phyloP scores from a whole-genome alignment of 2,113 vertebrate species.

The Pagrus major region DNA sequence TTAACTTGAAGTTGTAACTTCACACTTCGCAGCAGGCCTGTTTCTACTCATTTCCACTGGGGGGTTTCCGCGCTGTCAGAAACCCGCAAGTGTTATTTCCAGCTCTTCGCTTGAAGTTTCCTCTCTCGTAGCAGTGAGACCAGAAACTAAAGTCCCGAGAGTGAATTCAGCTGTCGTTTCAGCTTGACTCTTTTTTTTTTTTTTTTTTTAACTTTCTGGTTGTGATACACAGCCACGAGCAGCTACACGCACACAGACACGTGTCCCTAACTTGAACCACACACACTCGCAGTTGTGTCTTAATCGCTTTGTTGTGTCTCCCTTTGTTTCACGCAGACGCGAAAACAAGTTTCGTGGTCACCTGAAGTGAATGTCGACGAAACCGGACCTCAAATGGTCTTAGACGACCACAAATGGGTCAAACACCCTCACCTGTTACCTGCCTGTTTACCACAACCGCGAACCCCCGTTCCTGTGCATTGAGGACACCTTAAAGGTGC shows the following conservation, averaged over 20 bases:
- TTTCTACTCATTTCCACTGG: slow-evolving; percentile 47
- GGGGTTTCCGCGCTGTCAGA: slow-evolving; percentile 68
- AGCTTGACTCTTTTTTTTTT: neutral
- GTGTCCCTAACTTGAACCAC: slow-evolving; percentile 1
- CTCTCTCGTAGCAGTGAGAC: neutral
- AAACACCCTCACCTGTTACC: neutral
- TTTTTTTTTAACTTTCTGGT: neutral
- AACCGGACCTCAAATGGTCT: too few species aligned
- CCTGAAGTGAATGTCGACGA: neutral
- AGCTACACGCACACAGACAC: slow-evolving; percentile 8
- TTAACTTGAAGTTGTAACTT: neutral
- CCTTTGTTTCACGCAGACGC: slow-evolving; percentile 27
- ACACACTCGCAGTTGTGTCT: neutral
- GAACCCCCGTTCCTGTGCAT: too few species aligned
- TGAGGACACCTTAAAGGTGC: too few species aligned
- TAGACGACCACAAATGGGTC: neutral
- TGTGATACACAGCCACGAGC: too few species aligned
- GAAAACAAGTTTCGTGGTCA: slow-evolving; percentile 4
- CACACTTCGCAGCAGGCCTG: neutral
- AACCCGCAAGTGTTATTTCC: slow-evolving; percentile 52
- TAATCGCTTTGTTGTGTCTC: slow-evolving; percentile 16
- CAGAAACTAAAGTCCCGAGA: fast-evolving
- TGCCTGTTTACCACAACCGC: neutral
- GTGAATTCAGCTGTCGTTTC: neutral
- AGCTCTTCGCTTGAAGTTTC: slow-evolving; percentile 34